Evolutionary conservation across 2,888 invertebrate genomes (phyloP).

Genomic region (Xestia xanthographa): DNA sequence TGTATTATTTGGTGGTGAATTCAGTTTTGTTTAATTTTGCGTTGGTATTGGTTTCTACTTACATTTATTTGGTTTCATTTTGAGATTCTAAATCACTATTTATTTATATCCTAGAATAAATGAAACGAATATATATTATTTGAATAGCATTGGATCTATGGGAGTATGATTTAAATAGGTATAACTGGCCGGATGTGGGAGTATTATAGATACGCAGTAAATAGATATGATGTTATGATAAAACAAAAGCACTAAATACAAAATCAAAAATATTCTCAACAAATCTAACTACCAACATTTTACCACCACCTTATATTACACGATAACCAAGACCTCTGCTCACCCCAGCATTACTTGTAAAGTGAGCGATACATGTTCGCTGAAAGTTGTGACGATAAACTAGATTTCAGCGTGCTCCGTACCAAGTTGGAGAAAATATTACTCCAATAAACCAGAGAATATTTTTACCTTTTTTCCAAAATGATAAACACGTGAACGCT

Average conservation of each 20-base stretch:
- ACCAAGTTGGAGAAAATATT: constrained; percentile 65
- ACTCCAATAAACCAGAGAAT: constrained; percentile 60
- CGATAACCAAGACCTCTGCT: background rate
- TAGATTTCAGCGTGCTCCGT: constrained; percentile 62
- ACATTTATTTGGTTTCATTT: too few relatives aligned
- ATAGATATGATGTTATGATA: background rate
- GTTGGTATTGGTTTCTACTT: background rate
- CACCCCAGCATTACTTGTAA: constrained; percentile 7
- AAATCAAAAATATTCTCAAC: background rate
- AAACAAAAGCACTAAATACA: background rate
- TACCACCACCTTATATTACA: constrained; percentile 5
- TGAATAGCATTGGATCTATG: too few relatives aligned
- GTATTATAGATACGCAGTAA: too few relatives aligned
- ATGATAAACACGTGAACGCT: constrained; percentile 48
- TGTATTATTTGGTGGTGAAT: background rate
- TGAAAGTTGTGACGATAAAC: constrained; percentile 69
- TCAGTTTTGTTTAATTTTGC: background rate
- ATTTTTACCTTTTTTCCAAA: constrained; percentile 57
- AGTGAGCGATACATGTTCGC: constrained; percentile 50
- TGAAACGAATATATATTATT: too few relatives aligned
- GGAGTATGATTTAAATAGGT: too few relatives aligned
- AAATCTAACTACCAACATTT: background rate
- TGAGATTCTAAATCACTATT: too few relatives aligned
- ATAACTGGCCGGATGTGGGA: too few relatives aligned
- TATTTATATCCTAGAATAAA: too few relatives aligned